phyloP scores from a whole-genome alignment of 2,113 vertebrate genomes.

The Papio anubis region DNA sequence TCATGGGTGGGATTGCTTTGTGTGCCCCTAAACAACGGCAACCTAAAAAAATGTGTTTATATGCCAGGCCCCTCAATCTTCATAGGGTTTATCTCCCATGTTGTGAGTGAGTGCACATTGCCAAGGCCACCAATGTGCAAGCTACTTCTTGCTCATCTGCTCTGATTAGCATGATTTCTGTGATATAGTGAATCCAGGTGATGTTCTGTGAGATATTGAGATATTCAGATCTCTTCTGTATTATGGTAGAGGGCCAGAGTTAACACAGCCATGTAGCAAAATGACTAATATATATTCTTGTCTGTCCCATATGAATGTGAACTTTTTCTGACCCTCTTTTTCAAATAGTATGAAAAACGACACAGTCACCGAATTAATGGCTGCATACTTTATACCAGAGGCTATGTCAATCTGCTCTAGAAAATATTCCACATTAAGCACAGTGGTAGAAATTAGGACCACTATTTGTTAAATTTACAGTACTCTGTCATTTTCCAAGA shows the following conservation, averaged over 20 bases:
- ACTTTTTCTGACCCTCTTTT: conserved; percentile 31
- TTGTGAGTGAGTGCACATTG: not conserved
- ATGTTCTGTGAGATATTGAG: not conserved
- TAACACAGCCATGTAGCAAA: not conserved
- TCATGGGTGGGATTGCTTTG: not conserved
- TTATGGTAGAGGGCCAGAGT: not conserved
- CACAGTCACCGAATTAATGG: not conserved
- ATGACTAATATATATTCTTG: not conserved
- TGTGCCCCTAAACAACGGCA: not conserved
- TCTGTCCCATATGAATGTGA: not conserved
- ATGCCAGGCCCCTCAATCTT: not conserved
- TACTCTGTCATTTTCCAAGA: conserved; percentile 32
- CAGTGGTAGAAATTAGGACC: not conserved
- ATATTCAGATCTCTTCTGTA: not conserved
- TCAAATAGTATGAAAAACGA: not conserved
- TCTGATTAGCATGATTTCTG: not conserved
- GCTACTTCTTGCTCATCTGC: not conserved
- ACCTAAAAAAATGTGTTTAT: not conserved
- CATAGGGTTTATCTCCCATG: not conserved
- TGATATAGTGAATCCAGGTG: not conserved
- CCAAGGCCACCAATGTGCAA: not conserved
- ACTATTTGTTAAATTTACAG: not conserved
- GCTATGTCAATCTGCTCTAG: not conserved
- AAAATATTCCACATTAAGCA: conserved; percentile 6
- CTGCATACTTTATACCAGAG: not conserved